These are phyloP conservation scores for Troides helena DNA, from an alignment of 2,888 invertebrate species.

Conservation along the genomic window DNA sequence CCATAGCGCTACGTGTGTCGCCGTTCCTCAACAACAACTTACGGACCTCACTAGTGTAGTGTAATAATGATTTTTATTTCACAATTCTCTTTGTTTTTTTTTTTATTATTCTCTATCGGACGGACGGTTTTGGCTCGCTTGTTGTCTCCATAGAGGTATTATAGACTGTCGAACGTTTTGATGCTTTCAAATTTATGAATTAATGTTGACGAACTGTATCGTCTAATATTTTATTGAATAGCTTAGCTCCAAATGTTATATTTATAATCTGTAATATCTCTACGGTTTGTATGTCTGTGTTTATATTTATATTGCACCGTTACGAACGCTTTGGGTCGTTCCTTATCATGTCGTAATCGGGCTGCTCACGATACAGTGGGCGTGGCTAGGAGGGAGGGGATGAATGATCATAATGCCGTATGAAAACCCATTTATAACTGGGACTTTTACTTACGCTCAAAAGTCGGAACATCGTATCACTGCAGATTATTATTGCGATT, in stretches of 20 bases:
- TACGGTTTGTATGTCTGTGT: conserved; percentile 15
- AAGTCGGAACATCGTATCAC: neutral
- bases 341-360: conserved; percentile 16
- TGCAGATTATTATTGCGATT: neutral
- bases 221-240: conserved; percentile 16
- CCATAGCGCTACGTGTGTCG: conserved; percentile 73
- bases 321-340: conserved; percentile 19
- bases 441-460: neutral
- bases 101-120: conserved; percentile 14
- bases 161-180: conserved; percentile 3
- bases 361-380: conserved; percentile 5
- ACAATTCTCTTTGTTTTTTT: conserved; percentile 33
- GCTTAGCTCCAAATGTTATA: conserved; percentile 11
- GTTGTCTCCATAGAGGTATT: conserved; percentile 27
- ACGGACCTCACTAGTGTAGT: conserved; percentile 78
- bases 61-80: conserved; percentile 48
- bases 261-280: conserved; percentile 23
- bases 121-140: conserved; percentile 45
- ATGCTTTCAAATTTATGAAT: neutral
- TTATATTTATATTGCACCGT: conserved; percentile 14
- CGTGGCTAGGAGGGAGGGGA: conserved; percentile 14
- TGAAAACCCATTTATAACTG: neutral
- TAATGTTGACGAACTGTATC: conserved; percentile 5
- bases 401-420: neutral
- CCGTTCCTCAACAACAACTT: conserved; percentile 72